These are phyloP conservation scores for Tenthredo amoena DNA, from an alignment of 2,888 invertebrate genomes.

Conservation along the genomic window DNA sequence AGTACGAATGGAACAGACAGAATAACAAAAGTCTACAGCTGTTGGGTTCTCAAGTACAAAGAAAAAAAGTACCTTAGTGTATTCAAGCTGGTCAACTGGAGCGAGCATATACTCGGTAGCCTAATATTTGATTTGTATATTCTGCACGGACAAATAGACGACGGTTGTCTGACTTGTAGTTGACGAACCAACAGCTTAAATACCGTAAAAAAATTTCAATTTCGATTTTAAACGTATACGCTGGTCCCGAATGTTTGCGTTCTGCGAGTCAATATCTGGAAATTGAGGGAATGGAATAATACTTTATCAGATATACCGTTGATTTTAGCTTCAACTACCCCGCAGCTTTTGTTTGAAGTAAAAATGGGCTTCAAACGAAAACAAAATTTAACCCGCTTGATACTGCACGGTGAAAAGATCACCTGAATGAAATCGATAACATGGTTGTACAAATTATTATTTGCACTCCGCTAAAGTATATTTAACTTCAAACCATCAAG, in stretches of 20 bases:
- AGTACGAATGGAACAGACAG: conserved; percentile 29
- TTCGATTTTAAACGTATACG: neutral
- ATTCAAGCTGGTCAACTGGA: neutral
- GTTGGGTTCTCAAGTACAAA: neutral
- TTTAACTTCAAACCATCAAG: neutral
- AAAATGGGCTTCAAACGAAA: neutral
- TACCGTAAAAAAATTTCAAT: neutral
- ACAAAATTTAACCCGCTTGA: neutral
- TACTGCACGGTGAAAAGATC: neutral
- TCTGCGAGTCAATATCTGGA: neutral
- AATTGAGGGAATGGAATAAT: conserved; percentile 6
- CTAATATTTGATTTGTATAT: conserved; percentile 18
- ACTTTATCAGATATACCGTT: neutral
- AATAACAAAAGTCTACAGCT: conserved; percentile 1
- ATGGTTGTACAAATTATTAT: neutral
- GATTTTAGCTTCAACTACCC: neutral
- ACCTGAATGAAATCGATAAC: neutral
- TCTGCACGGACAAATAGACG: neutral
- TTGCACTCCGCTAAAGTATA: neutral
- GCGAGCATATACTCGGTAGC: neutral
- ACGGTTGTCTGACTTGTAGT: conserved; percentile 26
- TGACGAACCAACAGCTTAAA: conserved; percentile 36
- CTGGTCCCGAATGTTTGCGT: neutral
- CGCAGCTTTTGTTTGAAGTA: conserved; percentile 5
- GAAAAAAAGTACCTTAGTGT: neutral